Evolutionary conservation across 2,888 invertebrate genomes (phyloP), one percentile per base, ranked within the genome.

Genomic region (Baccha elongata): DNA sequence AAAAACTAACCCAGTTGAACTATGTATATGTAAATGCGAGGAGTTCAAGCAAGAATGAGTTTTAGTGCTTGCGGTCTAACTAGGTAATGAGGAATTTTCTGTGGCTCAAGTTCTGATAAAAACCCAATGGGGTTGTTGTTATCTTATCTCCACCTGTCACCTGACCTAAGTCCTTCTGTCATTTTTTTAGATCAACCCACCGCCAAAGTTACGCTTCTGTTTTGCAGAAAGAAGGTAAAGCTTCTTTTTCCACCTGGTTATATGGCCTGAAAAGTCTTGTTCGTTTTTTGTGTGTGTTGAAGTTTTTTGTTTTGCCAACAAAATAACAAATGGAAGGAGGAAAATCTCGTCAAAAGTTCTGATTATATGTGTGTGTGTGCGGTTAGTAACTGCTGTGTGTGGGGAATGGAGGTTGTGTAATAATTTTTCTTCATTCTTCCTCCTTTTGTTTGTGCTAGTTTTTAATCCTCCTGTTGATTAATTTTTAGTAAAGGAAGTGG

Each of bases 381-480:
- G 29, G 29, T 44, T 29, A 2, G 29, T 7, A 58, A n/a, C n/a
- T n/a, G n/a, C n/a, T n/a, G n/a, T n/a, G n/a, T n/a, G 60, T n/a
- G 68, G 32, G 42, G 42, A 46, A 13, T 21, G 37, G 62, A 52
- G 62, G 29, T 65, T 65, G 58, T 78, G 58, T 19, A 26, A 65
- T 52, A 13, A 44, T 37, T 42, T 68, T 64, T 58, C 53, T 35
- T 58, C 19, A 26, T 26, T 69, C 35, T 17, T 52, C 3, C 15
- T 44, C 26, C 60, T 60, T 52, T 60, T 71, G 48, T 80, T 64
- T 58, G 68, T 65, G 35, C 65, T 46, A 71, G 60, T 76, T 81
- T 75, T 26, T 71, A 74, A 65, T 80, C 65, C 67, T 40, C 71
- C 35, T 62, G 75, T 81, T 81, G 76, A 81, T 81, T 81, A 76